These are phyloP conservation scores for Nemoura dubitans DNA, from an alignment of 2,888 invertebrate species.

Conservation along the genomic window DNA sequence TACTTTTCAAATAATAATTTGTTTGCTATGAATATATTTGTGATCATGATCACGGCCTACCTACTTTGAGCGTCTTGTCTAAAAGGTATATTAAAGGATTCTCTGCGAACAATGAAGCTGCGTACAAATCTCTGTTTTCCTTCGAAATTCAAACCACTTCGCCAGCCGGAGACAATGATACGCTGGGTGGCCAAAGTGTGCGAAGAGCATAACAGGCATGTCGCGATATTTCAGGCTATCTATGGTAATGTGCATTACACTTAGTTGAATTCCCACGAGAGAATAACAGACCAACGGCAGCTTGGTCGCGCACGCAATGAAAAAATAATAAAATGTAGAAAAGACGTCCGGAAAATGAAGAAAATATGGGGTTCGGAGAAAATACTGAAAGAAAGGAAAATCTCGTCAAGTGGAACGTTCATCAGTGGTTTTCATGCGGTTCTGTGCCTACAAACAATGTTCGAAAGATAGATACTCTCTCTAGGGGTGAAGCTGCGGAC, in stretches of 20 bases:
- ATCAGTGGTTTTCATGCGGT: not conserved
- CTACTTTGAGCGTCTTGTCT: no score
- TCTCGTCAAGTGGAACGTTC: constrained; percentile 12
- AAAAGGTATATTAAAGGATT: no score
- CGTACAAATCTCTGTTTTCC: no score
- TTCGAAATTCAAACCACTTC: no score
- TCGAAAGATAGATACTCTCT: not conserved
- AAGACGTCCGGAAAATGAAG: constrained; percentile 12
- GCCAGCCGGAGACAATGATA: no score
- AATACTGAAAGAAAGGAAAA: not conserved
- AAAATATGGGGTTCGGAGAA: not conserved
- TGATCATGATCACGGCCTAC: no score
- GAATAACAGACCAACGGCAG: not conserved
- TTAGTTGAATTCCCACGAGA: not conserved
- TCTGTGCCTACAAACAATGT: not conserved
- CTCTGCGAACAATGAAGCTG: no score
- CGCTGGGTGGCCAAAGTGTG: no score
- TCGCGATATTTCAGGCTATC: not conserved
- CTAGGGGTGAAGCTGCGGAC: not conserved
- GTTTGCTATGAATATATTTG: no score
- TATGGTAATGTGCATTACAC: not conserved
- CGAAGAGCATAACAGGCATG: not conserved
- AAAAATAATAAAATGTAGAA: not conserved
- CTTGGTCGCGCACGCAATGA: not conserved
- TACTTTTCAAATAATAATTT: no score